Conservation (phyloP, 2,797 vertebrate genomes). For the Gouania willdenowi region DNA sequence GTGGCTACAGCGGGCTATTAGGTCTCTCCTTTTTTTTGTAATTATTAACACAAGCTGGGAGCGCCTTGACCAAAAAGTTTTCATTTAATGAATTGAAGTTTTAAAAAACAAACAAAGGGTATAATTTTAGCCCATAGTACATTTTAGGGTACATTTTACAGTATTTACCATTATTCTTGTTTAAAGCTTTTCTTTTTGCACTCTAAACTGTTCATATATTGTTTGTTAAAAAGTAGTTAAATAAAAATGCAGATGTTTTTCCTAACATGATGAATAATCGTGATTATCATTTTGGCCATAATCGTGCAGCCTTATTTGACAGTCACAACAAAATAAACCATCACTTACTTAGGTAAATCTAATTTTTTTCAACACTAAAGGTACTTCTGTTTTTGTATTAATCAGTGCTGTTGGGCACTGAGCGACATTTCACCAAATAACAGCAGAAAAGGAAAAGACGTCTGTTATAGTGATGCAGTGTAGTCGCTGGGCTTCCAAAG, state of each 20-base stretch:
- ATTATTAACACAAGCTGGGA: conserved; percentile 18
- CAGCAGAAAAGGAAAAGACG: conserved; percentile 43
- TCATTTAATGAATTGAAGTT: conserved; percentile 17
- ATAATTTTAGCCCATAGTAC: too few relatives aligned
- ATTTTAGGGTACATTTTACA: too few relatives aligned
- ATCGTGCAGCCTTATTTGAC: too few relatives aligned
- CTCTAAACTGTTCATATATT: too few relatives aligned
- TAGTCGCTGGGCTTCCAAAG: conserved; percentile 32
- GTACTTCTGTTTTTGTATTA: conserved; percentile 40
- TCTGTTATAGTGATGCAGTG: conserved; percentile 39
- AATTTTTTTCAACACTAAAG: background rate
- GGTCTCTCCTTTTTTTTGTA: conserved; percentile 26
- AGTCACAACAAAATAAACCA: conserved; percentile 6
- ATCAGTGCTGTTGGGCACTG: conserved; percentile 28
- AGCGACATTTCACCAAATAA: conserved; percentile 42
- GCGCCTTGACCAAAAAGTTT: conserved; percentile 9
- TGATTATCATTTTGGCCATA: too few relatives aligned
- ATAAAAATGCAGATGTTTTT: conserved; percentile 7
- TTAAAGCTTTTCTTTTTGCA: too few relatives aligned
- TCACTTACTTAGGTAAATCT: conserved; percentile 3
- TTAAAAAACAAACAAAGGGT: background rate
- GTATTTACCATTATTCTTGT: too few relatives aligned
- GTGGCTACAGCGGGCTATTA: conserved; percentile 38
- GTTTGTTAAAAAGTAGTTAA: conserved; percentile 5
- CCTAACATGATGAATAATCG: too few relatives aligned